Base-by-base conservation (phyloP, 2,888 invertebrate species). In the Fabriciana adippe region DNA sequence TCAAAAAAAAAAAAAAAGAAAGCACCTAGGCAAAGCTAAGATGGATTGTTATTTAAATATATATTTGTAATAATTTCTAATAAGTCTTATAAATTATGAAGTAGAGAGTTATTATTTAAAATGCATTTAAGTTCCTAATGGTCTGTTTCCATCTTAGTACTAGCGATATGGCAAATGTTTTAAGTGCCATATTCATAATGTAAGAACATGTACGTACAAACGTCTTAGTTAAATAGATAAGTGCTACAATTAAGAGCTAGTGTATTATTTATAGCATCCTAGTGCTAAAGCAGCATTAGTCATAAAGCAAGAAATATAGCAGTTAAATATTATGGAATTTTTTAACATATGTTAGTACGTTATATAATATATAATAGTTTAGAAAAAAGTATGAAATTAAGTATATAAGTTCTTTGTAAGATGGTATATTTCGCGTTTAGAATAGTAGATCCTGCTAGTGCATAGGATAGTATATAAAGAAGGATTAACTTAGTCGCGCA, bases 101-200 rank as follows among this genome's bases (percentile, higher is more conserved):
- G 2, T 50, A 14, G 15, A 48, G 15, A 50, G n/a, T n/a, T 6
- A 3, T 15, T 26, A 45, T 14, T 21, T 26, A 26, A 64, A 55
- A 48, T 35, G 6, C 31, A 64, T 18, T 15, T 26, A 11, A 50
- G 55, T 48, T 47, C 48, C 48, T 66, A 71, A 64, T 55, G 63
- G 53, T 64, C 55, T 47, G 31, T 53, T 63, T 68, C 55, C 60
- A 61, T 56, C 61, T 67, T 56, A 54, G 60, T 55, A 50, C 47
- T 26, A 67, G 64, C 31, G 55, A 53, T 68, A 56, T 54, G 48
- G 64, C 56, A 67, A 66, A 51, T 67, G 56, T 69, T 69, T 64
- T 67, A 67, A 71, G 71, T 71, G 71, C 69, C 57, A 59, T 67
- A 62, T 67, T 65, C 66, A 65, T 69, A 62, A 67, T 69, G 64